Evolutionary conservation across 2,888 invertebrate genomes (phyloP).

Genomic region (Lasioglossum morio): DNA sequence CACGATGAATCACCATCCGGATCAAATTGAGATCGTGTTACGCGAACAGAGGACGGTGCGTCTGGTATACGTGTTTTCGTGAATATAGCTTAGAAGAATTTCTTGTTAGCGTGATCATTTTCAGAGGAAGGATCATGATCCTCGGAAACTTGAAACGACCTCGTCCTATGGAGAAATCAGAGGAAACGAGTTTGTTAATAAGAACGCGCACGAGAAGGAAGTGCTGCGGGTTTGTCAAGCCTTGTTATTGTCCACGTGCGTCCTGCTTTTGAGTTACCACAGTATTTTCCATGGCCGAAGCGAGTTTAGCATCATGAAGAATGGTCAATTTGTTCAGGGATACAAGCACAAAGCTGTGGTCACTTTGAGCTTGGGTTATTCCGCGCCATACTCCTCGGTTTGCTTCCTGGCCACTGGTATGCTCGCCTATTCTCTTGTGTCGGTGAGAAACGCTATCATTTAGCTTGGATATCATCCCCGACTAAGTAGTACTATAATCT

Average conservation of each 20-base stretch:
- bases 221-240: slow-evolving; percentile 69
- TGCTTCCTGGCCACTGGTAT: slow-evolving; percentile 67
- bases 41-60: slow-evolving; percentile 34
- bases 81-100: background rate
- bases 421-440: slow-evolving; percentile 75
- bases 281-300: slow-evolving; percentile 70
- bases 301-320: slow-evolving; percentile 74
- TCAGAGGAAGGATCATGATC: slow-evolving; percentile 38
- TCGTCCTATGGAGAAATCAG: background rate
- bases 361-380: slow-evolving; percentile 75
- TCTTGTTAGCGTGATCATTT: background rate
- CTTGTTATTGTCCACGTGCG: slow-evolving; percentile 64
- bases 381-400: slow-evolving; percentile 68
- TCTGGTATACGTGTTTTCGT: background rate
- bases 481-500: background rate
- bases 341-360: slow-evolving; percentile 70
- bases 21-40: slow-evolving; percentile 8
- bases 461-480: background rate
- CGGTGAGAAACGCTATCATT: slow-evolving; percentile 64
- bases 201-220: slow-evolving; percentile 52
- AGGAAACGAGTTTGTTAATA: background rate
- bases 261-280: slow-evolving; percentile 72
- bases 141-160: background rate
- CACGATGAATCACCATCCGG: slow-evolving; percentile 27
- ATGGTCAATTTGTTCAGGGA: slow-evolving; percentile 71